These are phyloP conservation scores for Cantharis lateralis DNA, from an alignment of 2,888 invertebrate genomes.

Conservation along the genomic window DNA sequence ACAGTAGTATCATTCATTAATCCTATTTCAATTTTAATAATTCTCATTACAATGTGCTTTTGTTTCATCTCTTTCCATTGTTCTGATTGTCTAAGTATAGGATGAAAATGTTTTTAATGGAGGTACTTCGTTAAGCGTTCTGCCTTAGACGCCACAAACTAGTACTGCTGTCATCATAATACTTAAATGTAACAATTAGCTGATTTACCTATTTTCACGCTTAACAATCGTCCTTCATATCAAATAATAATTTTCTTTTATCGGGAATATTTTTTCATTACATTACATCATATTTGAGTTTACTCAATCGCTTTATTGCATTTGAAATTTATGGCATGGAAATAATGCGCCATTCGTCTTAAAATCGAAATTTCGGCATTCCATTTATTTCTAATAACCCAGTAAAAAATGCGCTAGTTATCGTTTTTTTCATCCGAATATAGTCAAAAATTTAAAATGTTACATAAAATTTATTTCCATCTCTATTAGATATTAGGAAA, in stretches of 20 bases:
- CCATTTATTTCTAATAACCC: background rate
- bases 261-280: background rate
- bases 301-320: background rate
- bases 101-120: no score
- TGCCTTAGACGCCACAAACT: no score
- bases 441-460: background rate
- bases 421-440: background rate
- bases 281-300: background rate
- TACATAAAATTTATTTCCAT: background rate
- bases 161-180: no score
- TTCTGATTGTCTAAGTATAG: no score
- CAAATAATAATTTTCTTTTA: background rate
- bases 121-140: no score
- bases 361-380: background rate
- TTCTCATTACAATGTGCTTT: no score
- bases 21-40: no score
- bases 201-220: background rate
- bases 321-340: background rate
- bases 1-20: no score
- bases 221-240: background rate
- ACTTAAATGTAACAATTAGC: no score
- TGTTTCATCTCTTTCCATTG: no score
- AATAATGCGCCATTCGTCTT: background rate
- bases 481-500: background rate
- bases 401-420: background rate